Base-by-base conservation (phyloP, 2,113 vertebrate genomes). In the Bufo bufo region DNA sequence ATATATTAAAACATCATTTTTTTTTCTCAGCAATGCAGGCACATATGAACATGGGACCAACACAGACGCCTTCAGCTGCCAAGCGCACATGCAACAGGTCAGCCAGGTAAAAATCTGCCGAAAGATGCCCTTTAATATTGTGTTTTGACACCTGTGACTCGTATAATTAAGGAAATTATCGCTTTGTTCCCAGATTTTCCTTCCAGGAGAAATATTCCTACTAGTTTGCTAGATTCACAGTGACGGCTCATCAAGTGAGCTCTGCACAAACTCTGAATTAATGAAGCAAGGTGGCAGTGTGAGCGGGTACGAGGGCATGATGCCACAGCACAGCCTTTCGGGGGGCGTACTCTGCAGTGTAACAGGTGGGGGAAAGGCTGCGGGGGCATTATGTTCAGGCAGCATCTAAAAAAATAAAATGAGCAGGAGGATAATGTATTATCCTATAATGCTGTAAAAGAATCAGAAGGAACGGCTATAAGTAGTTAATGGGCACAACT, bases 161-260 rank as follows among this genome's bases (percentile, higher is more conserved):
- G 6, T 43, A 14, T 14, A 54, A 23, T 4, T 11, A 56, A 4
- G 58, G 6, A 52, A 16, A 47, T 33, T 4, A 10, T 10, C 16
- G 19, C 47, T 58, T 20, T 50, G 12, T 52, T 50, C 4, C 19
- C 19, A 6, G 3, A 11, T 9, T 20, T 19, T 8, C 54, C 23
- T 50, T 11, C 79, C 33, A 63, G 56, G 79, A 63, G 33, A 19
- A 16, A 58, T 58, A 6, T 13, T 56, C 8, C 4, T 4, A 14
- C 59, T 17, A 10, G 47, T 16, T 71, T 52, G 47, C 13, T 23
- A 47, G 61, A 66, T n/a, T 50, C 17, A 52, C 61, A 33, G 9
- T 83, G 82, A 20, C 45, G 63, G 61, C 17, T 83, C 45, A 83
- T 83, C 69, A 61, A 83, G 45, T 69, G 61, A 49, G 45, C 45